Base-by-base conservation (phyloP, 2,113 vertebrate genomes). In the Paratilapia polleni region DNA sequence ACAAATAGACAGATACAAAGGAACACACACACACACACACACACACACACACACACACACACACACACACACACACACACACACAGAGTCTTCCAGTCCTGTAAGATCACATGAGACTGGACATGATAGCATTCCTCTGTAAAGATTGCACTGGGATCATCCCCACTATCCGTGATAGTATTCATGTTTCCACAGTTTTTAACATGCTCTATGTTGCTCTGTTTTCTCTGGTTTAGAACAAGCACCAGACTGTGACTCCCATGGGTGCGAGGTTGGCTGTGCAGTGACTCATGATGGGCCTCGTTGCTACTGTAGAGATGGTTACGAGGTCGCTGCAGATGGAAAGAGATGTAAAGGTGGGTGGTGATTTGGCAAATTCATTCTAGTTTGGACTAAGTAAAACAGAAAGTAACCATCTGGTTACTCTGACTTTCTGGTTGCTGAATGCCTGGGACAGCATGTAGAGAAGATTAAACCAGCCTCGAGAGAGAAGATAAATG, bases 321-420 rank as follows among this genome's bases (percentile, higher is more conserved):
- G 96, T 81, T 99, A 97, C 81, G 97, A 98, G 86, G 95, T 99
- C 4, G 96, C 96, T 8, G 95, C 96, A 75, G 97, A 99, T 26
- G 91, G 96, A 64, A 97, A 96, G 94, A 95, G 91, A 36, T 99
- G 98, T 92, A 97, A 96, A 97, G 98, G 98, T 99, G 20, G 79
- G 96, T 86, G 82, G 59, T 41, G 24, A 68, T 83, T 86, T 86
- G 61, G 75, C 77, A 28, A 20, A 80, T 43, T 75, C 62, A 2
- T 77, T 74, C 47, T 31, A n/a, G 17, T 54, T 34, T 24, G 15
- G 41, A 26, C 43, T 61, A 88, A 60, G 78, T 61, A 57, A 62
- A 54, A 47, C 26, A n/a, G 17, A 62, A 59, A 80, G 54, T 56
- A 85, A 74, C 76, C 41, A 24, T 78, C 64, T 58, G 8, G 82